Evolutionary conservation across 2,888 invertebrate species (phyloP), one percentile per base, ranked within the genome.

Genomic region (Rhabditophanes sp.): DNA sequence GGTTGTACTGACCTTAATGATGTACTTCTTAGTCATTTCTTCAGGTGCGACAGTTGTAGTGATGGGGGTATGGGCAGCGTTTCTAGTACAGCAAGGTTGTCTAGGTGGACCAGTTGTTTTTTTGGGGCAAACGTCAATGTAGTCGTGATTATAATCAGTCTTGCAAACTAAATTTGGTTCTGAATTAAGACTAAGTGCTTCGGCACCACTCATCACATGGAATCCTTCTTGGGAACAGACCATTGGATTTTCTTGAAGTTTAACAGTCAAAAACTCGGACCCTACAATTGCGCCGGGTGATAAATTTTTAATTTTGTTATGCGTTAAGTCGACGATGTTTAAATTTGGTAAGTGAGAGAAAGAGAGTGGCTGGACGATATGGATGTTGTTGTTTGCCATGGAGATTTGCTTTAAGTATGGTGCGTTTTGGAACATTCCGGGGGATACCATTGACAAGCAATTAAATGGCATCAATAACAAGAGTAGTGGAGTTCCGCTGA

Each of bases 261-360:
- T 35, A 18, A 59, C 53, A 8, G 57, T 53, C 26, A 59, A 44
- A 37, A 57, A 54, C 26, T 54, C 55, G 19, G 53, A 40, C 23
- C 57, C 58, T 35, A 50, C 48, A 25, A 64, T 40, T 19, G 59
- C 45, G 14, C 47, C 47, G n/a, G 42, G 33, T 30, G 55, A 50
- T 7, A 63, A 42, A 9, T 42, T 46, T 28, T 52, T 35, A 21
- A 64, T 53, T 32, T 55, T 50, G 67, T 87, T 87, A 67, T 82
- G 80, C 23, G 83, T 81, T 46, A 87, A 69, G 65, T 85, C 84
- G 31, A 87, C 69, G 4, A 82, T 82, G 67, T 83, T 81, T 50
- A 87, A 71, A 67, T 84, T 83, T 68, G 82, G 81, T 30, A 85
- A 72, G 1, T 82, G 80, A 58, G 80, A 66, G 62, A 87, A 84